phyloP scores from a whole-genome alignment of 1,140 invertebrate species.

The Dolichoris vasculosae region DNA sequence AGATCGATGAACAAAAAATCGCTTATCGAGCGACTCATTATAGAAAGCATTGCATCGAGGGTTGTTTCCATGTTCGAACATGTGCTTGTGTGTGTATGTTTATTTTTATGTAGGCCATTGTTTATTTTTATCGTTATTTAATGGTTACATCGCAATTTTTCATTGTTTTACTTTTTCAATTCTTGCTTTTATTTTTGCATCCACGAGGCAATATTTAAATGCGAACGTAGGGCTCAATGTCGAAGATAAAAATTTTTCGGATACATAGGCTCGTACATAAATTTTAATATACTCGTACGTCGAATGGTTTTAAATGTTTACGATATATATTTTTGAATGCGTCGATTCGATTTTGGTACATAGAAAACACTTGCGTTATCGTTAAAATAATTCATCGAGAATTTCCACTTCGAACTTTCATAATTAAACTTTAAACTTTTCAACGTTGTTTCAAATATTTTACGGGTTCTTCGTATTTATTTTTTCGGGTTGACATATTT shows the following conservation, averaged over 20 bases:
- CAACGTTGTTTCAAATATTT: no score
- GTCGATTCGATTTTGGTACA: background rate
- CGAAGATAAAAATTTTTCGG: background rate
- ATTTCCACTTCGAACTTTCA: background rate
- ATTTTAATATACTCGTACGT: background rate
- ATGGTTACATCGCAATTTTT: background rate
- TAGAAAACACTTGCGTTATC: background rate
- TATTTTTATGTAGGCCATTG: conserved; percentile 24
- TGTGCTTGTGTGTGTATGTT: background rate
- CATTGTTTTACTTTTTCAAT: background rate
- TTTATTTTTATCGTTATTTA: background rate
- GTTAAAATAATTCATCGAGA: background rate
- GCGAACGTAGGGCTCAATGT: background rate
- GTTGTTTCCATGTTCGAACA: conserved; percentile 44
- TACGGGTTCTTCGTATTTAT: no score
- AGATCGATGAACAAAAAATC: conserved; percentile 41
- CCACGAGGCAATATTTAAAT: background rate
- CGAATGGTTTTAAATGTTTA: background rate
- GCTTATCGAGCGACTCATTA: conserved; percentile 33
- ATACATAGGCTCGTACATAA: background rate
- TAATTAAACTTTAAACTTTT: background rate
- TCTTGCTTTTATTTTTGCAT: background rate
- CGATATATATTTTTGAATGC: background rate
- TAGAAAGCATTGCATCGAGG: conserved; percentile 38
- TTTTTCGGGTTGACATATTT: no score